Base-by-base conservation (phyloP, 2,113 vertebrate genomes). In the Mormyrus lacerda region DNA sequence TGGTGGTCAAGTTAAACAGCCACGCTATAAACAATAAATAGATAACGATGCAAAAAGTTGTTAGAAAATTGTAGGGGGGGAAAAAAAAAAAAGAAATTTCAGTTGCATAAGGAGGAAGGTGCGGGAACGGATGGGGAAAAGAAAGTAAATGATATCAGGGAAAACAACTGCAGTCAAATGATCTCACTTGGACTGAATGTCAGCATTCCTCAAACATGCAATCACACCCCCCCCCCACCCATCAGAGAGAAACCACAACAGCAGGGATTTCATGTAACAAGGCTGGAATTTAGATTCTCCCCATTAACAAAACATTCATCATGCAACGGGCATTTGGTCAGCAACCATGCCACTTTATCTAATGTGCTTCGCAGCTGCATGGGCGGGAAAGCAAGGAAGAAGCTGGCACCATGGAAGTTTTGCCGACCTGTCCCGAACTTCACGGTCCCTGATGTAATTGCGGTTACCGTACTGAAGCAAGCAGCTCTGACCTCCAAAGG, bases 251-350 rank as follows among this genome's bases (percentile, higher is more conserved):
- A 87, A 89, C 84, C 88, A 89, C 90, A 45, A 45, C 88, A 87
- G 82, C 45, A 27, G 58, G 88, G 44, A 87, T 21, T 50, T 85
- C 31, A 73, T 91, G 65, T 82, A 89, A 89, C 47, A 83, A 89
- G 42, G 44, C n/a, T 83, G 76, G 90, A 91, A 91, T 91, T n/a
- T 88, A 73, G 85, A 45, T 17, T 82, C 39, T 89, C 61, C 88
- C n/a, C 31, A 87, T 51, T 84, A 87, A 58, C 47, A 27, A 76
- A 88, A 19, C 50, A 27, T 79, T 24, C 44, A 84, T 87, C 83
- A 89, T 55, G 39, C 90, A 47, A 31, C 17, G 42, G 3, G 45
- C 53, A 85, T 69, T 85, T 19, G 58, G 44, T 51, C 39, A 53
- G 45, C 45, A 5, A 13, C 35, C 48, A 39, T 31, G 47, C 47